Conservation (phyloP, 2,113 vertebrate genomes). For the Haplotaxodon microlepis region DNA sequence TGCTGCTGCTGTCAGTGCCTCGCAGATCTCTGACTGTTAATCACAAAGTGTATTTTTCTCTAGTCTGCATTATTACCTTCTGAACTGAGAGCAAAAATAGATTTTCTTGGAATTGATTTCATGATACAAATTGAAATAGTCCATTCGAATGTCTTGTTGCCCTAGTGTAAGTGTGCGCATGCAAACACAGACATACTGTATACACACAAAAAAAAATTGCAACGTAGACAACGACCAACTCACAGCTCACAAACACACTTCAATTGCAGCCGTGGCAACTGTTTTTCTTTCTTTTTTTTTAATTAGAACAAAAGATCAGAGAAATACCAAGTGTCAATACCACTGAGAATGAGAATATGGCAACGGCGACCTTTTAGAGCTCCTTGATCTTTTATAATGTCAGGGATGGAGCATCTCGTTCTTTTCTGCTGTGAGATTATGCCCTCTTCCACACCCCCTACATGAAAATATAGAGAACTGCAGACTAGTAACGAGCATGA, state of each 20-base stretch:
- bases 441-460: conserved; percentile 40
- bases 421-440: conserved; percentile 30
- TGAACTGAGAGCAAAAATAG: neutral
- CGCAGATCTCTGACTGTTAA: neutral
- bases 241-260: conserved; percentile 25
- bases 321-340: conserved; percentile 77
- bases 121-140: neutral
- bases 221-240: neutral
- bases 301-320: conserved; percentile 76
- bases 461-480: conserved; percentile 49
- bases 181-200: neutral
- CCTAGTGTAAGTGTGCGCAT: neutral
- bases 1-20: neutral
- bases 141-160: neutral
- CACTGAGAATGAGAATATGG: conserved; percentile 65
- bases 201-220: neutral
- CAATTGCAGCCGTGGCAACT: conserved; percentile 52
- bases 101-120: neutral
- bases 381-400: conserved; percentile 74
- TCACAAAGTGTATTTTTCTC: neutral
- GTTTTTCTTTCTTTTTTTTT: conserved; percentile 66
- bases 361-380: conserved; percentile 70
- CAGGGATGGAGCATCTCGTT: conserved; percentile 63
- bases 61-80: neutral
- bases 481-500: conserved; percentile 3